These are phyloP conservation scores for Ethmia dodecea DNA, from an alignment of 2,888 invertebrate species.

Conservation along the genomic window DNA sequence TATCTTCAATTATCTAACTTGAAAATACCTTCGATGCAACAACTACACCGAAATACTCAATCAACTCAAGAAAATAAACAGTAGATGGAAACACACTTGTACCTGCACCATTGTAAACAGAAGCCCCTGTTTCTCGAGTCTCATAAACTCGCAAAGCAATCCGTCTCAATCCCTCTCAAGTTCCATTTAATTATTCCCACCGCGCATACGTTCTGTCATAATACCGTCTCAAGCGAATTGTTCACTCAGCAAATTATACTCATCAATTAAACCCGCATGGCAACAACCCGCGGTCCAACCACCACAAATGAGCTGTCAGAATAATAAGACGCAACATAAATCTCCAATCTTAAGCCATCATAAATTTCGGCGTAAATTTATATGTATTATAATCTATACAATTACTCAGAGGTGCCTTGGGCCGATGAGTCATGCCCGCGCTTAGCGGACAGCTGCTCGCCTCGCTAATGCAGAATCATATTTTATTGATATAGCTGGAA, in stretches of 20 bases:
- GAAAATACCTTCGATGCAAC: too few species aligned
- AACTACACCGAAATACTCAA: too few species aligned
- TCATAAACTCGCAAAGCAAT: too few species aligned
- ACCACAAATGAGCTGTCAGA: constrained; percentile 55
- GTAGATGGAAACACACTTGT: too few species aligned
- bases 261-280: constrained; percentile 7
- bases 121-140: too few species aligned
- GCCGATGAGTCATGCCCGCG: constrained; percentile 34
- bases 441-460: constrained; percentile 25
- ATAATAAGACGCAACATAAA: constrained; percentile 64
- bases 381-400: constrained; percentile 57
- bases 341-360: constrained; percentile 42
- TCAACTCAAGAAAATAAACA: too few species aligned
- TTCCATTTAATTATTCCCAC: too few species aligned
- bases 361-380: constrained; percentile 46
- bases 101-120: too few species aligned
- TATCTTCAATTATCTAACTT: too few species aligned
- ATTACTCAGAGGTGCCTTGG: constrained; percentile 40
- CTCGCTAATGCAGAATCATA: constrained; percentile 37
- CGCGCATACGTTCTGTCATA: neutral
- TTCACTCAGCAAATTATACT: constrained; percentile 5
- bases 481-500: constrained; percentile 29
- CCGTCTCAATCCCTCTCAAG: too few species aligned
- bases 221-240: too few species aligned
- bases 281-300: neutral